A percentile compares a stretch with the other conserved stretches of the same genome.
phyloP scores from a whole-genome alignment of 2,888 invertebrate genomes.

The Epicampocera succincta region DNA sequence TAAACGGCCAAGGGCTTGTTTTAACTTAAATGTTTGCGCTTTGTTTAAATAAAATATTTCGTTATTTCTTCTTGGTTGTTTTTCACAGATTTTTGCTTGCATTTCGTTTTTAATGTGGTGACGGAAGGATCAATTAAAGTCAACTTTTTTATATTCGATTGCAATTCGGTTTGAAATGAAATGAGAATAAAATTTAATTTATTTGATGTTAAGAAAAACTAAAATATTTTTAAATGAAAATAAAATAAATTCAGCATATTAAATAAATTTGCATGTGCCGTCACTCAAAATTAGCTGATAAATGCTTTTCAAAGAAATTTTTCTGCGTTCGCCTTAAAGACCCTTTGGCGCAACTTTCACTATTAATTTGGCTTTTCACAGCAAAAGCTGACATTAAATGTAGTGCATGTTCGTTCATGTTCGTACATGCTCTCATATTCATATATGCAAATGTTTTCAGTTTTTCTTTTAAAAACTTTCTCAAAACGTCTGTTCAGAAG shows the following conservation, averaged over 20 bases:
- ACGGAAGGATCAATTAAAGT: too few species aligned
- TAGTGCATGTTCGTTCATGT: conserved; percentile 1
- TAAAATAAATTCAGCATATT: neutral
- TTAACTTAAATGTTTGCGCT: neutral
- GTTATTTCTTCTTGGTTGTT: too few species aligned
- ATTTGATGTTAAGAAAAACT: too few species aligned
- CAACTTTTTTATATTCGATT: too few species aligned
- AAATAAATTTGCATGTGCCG: conserved; percentile 22
- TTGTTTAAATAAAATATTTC: neutral
- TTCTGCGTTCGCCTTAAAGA: neutral
- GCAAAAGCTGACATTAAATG: conserved; percentile 17
- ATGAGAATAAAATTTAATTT: too few species aligned
- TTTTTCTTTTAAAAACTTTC: neutral
- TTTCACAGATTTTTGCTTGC: neutral
- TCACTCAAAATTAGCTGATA: conserved; percentile 56
- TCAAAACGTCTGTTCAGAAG: conserved; percentile 20
- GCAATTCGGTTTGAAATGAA: too few species aligned
- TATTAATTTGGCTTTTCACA: neutral
- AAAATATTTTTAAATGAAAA: too few species aligned
- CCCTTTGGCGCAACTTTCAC: neutral
- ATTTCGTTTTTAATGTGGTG: neutral
- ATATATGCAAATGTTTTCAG: conserved; percentile 43
- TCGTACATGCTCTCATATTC: conserved; percentile 35
- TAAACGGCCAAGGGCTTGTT: neutral
- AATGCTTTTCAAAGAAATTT: conserved; percentile 10